Evolutionary conservation across 2,888 invertebrate species (phyloP), one percentile per base, ranked within the genome.

Genomic region (Lutraria lutraria): DNA sequence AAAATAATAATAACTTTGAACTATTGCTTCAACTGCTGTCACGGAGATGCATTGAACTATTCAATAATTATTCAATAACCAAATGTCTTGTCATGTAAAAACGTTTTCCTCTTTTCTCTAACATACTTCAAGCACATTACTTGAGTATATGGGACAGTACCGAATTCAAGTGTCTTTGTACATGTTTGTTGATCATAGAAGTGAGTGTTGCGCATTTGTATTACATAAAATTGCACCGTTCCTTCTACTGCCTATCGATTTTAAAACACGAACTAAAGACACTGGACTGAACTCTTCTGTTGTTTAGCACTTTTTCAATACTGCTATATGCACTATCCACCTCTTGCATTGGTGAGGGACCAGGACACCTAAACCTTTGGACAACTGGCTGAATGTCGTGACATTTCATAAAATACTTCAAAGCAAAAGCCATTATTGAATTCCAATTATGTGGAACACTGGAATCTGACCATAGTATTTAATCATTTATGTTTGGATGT

Each of bases 281-380:
- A 89, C 79, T 56, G 90, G 91, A 76, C 91, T 91, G 43, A 76
- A 92, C 19, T 88, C 86, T 80, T 90, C 88, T 16, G 81, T 72
- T 16, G 83, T 16, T 53, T 80, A 90, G 29, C 34, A 81, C 60
- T 81, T 90, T 90, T 82, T 91, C 86, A 53, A 81, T 81, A 68
- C 53, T 63, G 31, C 60, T 81, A 68, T 86, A 52, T 15, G 68
- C 31, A 29, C 76, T 87, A 54, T 87, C 83, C 15, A 87, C 83
- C 60, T 88, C 80, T 25, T 88, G 85, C 3, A 88, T 76, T 16
- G 72, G 34, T 31, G 88, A 88, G 54, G 81, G 81, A 15, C 89
- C 89, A 15, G 86, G 89, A 53, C 86, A 76, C 6, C 86, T 60
- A 81, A 76, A 89, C 53, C 83, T 89, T 76, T 89, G 88, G 31